Conservation (phyloP, 2,113 vertebrate genomes). For the Oryzias melastigma region DNA sequence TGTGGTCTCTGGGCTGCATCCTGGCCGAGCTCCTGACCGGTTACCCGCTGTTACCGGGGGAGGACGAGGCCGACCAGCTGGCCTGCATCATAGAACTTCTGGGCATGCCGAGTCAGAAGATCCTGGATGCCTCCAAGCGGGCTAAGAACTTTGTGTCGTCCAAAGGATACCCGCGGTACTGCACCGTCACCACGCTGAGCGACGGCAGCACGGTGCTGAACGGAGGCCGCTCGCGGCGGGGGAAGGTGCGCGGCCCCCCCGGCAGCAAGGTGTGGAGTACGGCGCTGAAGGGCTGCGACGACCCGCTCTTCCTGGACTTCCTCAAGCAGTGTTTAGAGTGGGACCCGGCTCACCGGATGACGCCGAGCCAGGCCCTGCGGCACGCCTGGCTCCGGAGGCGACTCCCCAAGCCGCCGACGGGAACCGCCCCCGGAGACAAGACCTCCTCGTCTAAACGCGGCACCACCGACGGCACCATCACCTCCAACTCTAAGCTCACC, state of each 20-base stretch:
- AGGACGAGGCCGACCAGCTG: conserved; percentile 97
- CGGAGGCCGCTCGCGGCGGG: conserved; percentile 89
- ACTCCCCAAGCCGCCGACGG: conserved; percentile 89
- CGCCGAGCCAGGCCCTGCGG: conserved; percentile 91
- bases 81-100: conserved; percentile 96
- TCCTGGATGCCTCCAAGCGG: conserved; percentile 91
- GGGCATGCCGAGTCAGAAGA: conserved; percentile 93
- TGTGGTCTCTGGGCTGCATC: conserved; percentile 99
- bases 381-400: conserved; percentile 94
- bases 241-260: conserved; percentile 91
- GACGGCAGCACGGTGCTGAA: conserved; percentile 89
- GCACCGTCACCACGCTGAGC: conserved; percentile 88
- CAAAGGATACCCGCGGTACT: conserved; percentile 96
- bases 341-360: conserved; percentile 92
- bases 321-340: conserved; percentile 98
- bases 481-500: conserved; percentile 92
- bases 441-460: conserved; percentile 84
- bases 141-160: conserved; percentile 98
- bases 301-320: conserved; percentile 96
- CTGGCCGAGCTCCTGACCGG: conserved; percentile 96
- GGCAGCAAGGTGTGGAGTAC: conserved; percentile 91
- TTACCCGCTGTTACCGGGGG: conserved; percentile 93
- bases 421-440: conserved; percentile 78
- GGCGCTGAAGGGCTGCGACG: conserved; percentile 94
- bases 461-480: conserved; percentile 82